Base-by-base conservation (phyloP, 2,113 vertebrate genomes). In the Leuciscus idus region DNA sequence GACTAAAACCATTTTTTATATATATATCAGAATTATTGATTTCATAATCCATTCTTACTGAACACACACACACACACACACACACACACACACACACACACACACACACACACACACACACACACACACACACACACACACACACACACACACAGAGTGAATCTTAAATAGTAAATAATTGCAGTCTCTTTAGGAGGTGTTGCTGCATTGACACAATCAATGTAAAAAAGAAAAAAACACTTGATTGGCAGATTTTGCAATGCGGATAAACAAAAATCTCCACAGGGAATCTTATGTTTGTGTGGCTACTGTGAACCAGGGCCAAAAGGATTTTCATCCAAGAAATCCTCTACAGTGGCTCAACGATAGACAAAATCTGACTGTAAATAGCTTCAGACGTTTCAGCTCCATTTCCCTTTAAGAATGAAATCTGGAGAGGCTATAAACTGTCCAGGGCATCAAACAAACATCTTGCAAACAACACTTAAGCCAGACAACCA, bases 211-310 rank as follows among this genome's bases (percentile, higher is more conserved):
- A 80, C 68, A 81, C 72, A 73, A 52, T 8, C n/a, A 33, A 33
- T 68, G 21, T 30, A 36, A 59, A 83, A 64, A 28, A 52, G 50
- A 17, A 7, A 23, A 52, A 57, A 85, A 76, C 85, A 46, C 7
- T 2, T 81, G 78, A 64, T 43, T 68, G 80, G 80, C 61, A 82
- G 43, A 68, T 68, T 82, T 82, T 82, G 80, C 61, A 68, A 82
- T 68, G 43, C 19, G 21, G 48, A 72, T 83, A 83, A 52, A 83
- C 19, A 57, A 36, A 81, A 83, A 36, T 72, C 81, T 83, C 81
- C 50, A 55, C 66, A 55, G 64, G 81, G 66, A 73, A 82, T 66
- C 43, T 66, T 68, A 68, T 68, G 21, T 82, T 68, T 70, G 81
- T 30, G 46, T 62, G 55, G 59, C 26, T 68, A 33, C 28, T 66